Evolutionary conservation across 2,113 vertebrate genomes (phyloP), one percentile per base, ranked within the genome.

Genomic region (Chloropsis hardwickii): DNA sequence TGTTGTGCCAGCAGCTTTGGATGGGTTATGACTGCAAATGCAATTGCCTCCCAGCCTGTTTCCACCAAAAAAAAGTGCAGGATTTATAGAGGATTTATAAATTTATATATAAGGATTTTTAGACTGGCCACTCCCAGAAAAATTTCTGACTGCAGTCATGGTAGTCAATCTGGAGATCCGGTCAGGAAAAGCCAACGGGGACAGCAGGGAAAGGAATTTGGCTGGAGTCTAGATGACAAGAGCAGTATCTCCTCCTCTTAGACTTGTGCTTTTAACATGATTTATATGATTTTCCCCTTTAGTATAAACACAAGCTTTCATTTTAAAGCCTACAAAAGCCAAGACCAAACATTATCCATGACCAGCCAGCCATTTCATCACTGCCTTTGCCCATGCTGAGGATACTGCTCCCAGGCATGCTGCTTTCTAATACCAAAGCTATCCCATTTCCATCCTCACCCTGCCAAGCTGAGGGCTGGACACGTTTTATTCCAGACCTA

Each of bases 351-450:
- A 58, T 77, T 82, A 70, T 17, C 27, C 54, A 25, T 37, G 50
- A 90, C 58, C 61, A 94, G 61, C 20, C 83, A 91, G 44, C 50
- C 73, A 50, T 66, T 74, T 72, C 69, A 83, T 69, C 4, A 4
- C 48, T 28, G 28, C 33, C 62, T 86, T 81, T 90, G 58, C 84
- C 58, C 84, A 54, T 0, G 2, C 61, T 23, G 29, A 84, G 74
- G 81, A 65, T 45, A 50, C 28, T 89, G 61, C 65, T 89, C 61
- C 77, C 64, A 83, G 79, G 40, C 51, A 86, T 0, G 3, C 69
- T 79, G 73, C 84, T 92, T 92, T 95, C 92, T 69, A 94, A 76
- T 29, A 91, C 54, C 81, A 91, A 66, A 82, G 42, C 71, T 66
- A 71, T 62, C 35, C 42, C 39, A 27, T 62, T 91, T 73, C 80